Evolutionary conservation across 1,140 invertebrate genomes (phyloP), one percentile per base, ranked within the genome.

Genomic region (Hermetia illucens): DNA sequence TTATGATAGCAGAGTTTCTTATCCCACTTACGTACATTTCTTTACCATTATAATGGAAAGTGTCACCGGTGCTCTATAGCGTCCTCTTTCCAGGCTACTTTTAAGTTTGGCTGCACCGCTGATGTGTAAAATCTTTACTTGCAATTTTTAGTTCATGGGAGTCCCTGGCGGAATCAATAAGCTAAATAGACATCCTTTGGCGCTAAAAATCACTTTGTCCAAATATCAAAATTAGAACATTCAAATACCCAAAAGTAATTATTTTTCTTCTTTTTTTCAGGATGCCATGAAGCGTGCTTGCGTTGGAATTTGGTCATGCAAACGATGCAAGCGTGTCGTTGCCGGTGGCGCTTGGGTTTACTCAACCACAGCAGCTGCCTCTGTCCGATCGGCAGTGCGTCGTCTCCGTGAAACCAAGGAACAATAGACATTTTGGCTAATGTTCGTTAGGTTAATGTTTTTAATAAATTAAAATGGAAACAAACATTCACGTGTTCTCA

Each of bases 221-320:
- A 29, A n/a, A 25, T 3, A 24, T 17, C 25, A 21, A 5, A 2
- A 2, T 36, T 19, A 34, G 18, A 18, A 19, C 21, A 5, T 13
- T n/a, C n/a, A n/a, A n/a, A n/a, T n/a, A n/a, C n/a, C n/a, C n/a
- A 2, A 4, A 10, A 29, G 5, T 33, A 32, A 34, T 5, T 8
- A 13, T 17, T 5, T 19, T 20, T 24, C 24, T 35, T 40, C 40
- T 46, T 44, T 45, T 45, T 59, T 63, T 55, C 57, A 98, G 92
- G 92, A 98, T 67, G 78, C 90, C 33, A 98, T 99, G 93, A 98
- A 95, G 62, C 75, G 96, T 42, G 77, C 75, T 42, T 93, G 90
- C 61, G 94, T 98, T 41, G 96, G 96, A 44, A 98, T 99, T 62
- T 99, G 96, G 96, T 79, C 77, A 17, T 99, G 95, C 70, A 86